Percentiles rank a stretch among this genome's conserved stretches.
Conservation (phyloP, 1,140 invertebrate genomes). For the Eubasilissa regina region DNA sequence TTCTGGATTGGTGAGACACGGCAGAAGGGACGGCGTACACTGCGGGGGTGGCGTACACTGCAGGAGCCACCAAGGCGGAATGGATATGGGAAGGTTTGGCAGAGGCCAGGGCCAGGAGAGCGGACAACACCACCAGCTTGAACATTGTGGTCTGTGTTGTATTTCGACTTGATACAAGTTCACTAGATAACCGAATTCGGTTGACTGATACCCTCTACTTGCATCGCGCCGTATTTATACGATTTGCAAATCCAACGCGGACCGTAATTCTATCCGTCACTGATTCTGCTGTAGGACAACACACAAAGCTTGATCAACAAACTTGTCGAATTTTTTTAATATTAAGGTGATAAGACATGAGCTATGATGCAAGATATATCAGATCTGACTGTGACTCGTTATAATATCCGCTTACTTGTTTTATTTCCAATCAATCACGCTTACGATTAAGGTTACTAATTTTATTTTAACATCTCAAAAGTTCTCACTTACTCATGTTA, state of each 20-base stretch:
- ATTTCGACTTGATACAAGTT: constrained; percentile 62
- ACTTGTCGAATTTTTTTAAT: too few relatives aligned
- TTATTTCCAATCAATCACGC: too few relatives aligned
- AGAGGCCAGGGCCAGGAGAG: constrained; percentile 67
- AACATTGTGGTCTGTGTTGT: constrained; percentile 73
- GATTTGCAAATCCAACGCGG: constrained; percentile 55
- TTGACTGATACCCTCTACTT: constrained; percentile 64
- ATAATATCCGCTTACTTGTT: too few relatives aligned
- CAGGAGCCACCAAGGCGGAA: constrained; percentile 62
- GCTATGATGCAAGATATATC: too few relatives aligned
- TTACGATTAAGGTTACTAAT: too few relatives aligned
- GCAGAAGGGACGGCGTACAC: constrained; percentile 61
- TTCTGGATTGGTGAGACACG: constrained; percentile 56
- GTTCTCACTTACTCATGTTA: too few relatives aligned
- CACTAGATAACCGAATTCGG: constrained; percentile 64
- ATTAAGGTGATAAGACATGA: too few relatives aligned
- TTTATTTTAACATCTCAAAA: too few relatives aligned
- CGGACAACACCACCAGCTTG: constrained; percentile 76
- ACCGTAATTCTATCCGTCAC: constrained; percentile 63
- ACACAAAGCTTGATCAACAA: too few relatives aligned
- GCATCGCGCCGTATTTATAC: constrained; percentile 67
- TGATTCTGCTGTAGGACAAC: constrained; percentile 15
- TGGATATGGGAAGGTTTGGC: constrained; percentile 65
- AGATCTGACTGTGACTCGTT: too few relatives aligned
- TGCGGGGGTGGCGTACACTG: constrained; percentile 58